Conservation (phyloP, 2,888 invertebrate genomes). For the Metalampra italica region DNA sequence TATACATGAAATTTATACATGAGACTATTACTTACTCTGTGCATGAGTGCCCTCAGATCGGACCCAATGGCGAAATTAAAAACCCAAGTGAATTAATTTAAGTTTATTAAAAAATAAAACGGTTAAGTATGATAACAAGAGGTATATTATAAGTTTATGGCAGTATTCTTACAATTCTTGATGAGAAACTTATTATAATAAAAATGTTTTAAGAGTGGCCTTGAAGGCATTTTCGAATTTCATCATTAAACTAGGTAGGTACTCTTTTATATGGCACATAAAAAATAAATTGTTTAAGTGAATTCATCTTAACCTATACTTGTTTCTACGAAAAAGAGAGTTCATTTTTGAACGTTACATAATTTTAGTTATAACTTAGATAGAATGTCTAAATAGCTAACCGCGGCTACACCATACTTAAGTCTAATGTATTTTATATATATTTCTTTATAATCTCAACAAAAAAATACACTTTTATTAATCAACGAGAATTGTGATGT, state of each 20-base stretch:
- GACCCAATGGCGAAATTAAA: slow-evolving; percentile 8
- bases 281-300: slow-evolving; percentile 24
- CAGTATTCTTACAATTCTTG: slow-evolving; percentile 16
- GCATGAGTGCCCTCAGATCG: too few species aligned
- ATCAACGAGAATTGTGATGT: background rate
- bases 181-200: background rate
- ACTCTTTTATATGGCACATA: slow-evolving; percentile 34
- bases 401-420: background rate
- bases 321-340: background rate
- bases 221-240: background rate
- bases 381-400: background rate
- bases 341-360: background rate
- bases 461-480: slow-evolving; percentile 1
- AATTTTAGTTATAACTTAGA: background rate
- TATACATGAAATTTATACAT: too few species aligned
- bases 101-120: slow-evolving; percentile 39
- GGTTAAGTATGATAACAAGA: slow-evolving; percentile 24
- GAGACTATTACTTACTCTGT: too few species aligned
- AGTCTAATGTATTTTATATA: background rate
- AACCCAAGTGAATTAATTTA: slow-evolving; percentile 22
- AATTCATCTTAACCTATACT: slow-evolving; percentile 8
- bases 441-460: slow-evolving; percentile 3
- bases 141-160: slow-evolving; percentile 21
- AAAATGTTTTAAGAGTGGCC: background rate
- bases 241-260: too few species aligned